A percentile compares a stretch with the other conserved stretches of the same genome.
Evolutionary conservation across 1,140 invertebrate species (phyloP).

Genomic region (Drosophila subobscura): DNA sequence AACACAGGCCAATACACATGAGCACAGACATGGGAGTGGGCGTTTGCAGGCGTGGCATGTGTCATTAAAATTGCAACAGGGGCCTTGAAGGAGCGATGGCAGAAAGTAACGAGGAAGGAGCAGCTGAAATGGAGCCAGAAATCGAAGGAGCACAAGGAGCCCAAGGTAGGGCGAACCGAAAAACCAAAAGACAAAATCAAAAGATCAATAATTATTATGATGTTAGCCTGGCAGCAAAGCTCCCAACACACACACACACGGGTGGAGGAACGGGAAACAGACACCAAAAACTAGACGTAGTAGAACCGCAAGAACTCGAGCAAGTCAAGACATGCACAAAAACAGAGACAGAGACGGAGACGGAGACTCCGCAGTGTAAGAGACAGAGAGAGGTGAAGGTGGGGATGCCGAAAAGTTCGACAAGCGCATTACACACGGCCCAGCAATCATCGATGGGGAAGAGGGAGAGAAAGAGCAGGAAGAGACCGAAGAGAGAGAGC

Average conservation of each 20-base stretch:
- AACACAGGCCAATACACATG: slow-evolving; percentile 49
- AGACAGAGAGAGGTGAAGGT: slow-evolving; percentile 14
- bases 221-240: slow-evolving; percentile 61
- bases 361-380: too few relatives aligned
- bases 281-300: slow-evolving; percentile 33
- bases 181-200: slow-evolving; percentile 74
- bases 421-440: slow-evolving; percentile 74
- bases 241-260: slow-evolving; percentile 29
- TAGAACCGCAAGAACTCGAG: slow-evolving; percentile 36
- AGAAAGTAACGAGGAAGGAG: background rate
- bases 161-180: background rate
- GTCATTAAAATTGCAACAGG: slow-evolving; percentile 79
- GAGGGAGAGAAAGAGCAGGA: background rate
- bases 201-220: slow-evolving; percentile 83
- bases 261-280: background rate
- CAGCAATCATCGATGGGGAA: slow-evolving; percentile 58
- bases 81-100: slow-evolving; percentile 51
- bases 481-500: slow-evolving; percentile 11
- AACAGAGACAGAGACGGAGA: slow-evolving; percentile 25
- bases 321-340: slow-evolving; percentile 66
- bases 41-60: slow-evolving; percentile 49
- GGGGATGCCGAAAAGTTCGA: slow-evolving; percentile 75
- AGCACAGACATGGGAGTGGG: slow-evolving; percentile 1
- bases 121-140: background rate
- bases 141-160: too few relatives aligned